Percentiles rank a stretch among this genome's conserved stretches.
These are phyloP conservation scores for Atractosteus spatula DNA, from an alignment of 2,113 vertebrate species.

Conservation along the genomic window DNA sequence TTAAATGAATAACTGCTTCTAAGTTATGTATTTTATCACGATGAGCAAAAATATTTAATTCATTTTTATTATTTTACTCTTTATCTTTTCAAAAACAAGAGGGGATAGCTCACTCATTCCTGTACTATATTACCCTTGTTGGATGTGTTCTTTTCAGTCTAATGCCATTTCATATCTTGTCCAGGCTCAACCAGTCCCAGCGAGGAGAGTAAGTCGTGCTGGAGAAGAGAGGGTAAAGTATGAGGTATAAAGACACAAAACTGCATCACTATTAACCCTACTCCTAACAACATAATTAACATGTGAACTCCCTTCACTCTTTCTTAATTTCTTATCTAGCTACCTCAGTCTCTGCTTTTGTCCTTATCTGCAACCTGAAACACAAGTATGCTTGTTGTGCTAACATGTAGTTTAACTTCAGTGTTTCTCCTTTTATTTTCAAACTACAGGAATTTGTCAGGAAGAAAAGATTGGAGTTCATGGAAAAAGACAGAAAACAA, in stretches of 20 bases:
- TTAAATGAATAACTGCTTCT: no score
- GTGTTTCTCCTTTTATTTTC: constrained; percentile 24
- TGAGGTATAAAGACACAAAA: constrained; percentile 73
- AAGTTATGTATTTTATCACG: no score
- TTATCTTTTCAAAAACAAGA: no score
- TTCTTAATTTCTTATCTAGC: constrained; percentile 51
- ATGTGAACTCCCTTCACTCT: constrained; percentile 48
- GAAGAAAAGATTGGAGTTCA: constrained; percentile 78
- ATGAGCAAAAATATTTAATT: no score
- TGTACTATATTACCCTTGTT: neutral
- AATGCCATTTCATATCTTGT: constrained; percentile 78
- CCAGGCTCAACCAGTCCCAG: constrained; percentile 71
- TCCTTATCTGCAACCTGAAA: constrained; percentile 7
- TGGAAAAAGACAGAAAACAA: constrained; percentile 82
- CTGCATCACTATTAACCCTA: constrained; percentile 23
- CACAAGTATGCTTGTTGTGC: constrained; percentile 12
- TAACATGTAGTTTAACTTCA: constrained; percentile 13
- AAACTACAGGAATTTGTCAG: constrained; percentile 72
- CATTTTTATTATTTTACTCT: no score
- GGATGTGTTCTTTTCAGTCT: constrained; percentile 38
- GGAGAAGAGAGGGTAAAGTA: constrained; percentile 84
- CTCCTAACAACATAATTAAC: constrained; percentile 24
- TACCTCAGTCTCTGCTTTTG: constrained; percentile 24
- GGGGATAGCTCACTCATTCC: neutral
- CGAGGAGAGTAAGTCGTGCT: constrained; percentile 79